Evolutionary conservation across 2,888 invertebrate species (phyloP), one percentile per base, ranked within the genome.

Genomic region (Sceliomorpha sp.): DNA sequence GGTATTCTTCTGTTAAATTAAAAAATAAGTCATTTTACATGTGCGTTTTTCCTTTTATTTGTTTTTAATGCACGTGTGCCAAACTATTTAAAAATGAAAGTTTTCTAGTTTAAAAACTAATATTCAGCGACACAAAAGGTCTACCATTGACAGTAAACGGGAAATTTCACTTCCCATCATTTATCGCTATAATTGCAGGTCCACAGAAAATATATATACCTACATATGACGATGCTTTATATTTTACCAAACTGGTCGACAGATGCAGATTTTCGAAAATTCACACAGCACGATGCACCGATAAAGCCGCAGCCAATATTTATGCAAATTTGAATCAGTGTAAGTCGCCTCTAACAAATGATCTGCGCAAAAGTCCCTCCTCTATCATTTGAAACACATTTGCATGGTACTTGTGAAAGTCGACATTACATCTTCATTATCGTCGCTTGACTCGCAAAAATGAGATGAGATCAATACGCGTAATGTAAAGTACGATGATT

Each of bases 261-360:
- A 42, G 34, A 36, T 13, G 24, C 39, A 12, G 14, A 7, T 44
- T 29, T 44, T 14, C 13, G 29, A 44, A 31, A 29, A 44, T 44
- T 26, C 29, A 44, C 29, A 44, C 29, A 50, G 26, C 40, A 12
- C 36, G 24, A 27, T 36, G 3, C 14, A 34, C 51, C 51, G 51
- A 45, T 53, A 51, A 53, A 62, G 51, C 31, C 24, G 24, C 17
- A 62, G 27, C 37, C 53, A 32, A 45, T 53, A 31, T 62, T 62
- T 62, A 62, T 53, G 62, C 53, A 53, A 62, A 62, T 45, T 17
- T 34, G 29, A 37, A 37, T 26, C 34, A 27, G 32, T 26, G 39
- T 51, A 31, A 62, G 45, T 53, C 39, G 31, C 37, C 29, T 32
- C 31, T 15, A 51, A 45, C 53, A 45, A 42, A 48, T 45, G 45